Percentiles rank a stretch among this genome's conserved stretches.
Conservation (phyloP, 2,113 vertebrate genomes). For the Tyto alba region DNA sequence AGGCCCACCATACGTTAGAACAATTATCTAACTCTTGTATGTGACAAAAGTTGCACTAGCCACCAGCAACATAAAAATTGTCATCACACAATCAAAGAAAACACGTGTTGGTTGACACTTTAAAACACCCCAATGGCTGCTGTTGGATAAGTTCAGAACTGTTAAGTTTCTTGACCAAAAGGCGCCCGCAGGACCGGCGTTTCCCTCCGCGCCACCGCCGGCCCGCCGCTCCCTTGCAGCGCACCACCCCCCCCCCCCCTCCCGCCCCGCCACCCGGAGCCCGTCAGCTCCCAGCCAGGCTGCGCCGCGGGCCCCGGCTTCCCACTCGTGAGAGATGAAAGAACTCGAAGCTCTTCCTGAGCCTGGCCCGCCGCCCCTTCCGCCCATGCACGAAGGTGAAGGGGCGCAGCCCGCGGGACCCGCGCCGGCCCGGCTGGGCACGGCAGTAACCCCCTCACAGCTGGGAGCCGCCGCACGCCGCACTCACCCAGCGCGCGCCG, state of each 20-base stretch:
- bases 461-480: fast-evolving
- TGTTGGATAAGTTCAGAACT: fast-evolving
- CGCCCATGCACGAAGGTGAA: not conserved
- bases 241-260: no score
- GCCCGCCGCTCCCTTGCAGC: no score
- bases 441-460: no score
- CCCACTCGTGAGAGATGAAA: not conserved
- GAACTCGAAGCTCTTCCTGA: fast-evolving
- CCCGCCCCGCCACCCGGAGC: no score
- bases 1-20: not conserved
- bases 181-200: fast-evolving
- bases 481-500: not conserved
- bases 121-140: fast-evolving
- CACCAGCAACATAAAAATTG: fast-evolving
- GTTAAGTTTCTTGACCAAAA: fast-evolving
- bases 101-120: fast-evolving
- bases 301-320: no score
- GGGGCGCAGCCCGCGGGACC: no score
- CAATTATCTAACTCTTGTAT: fast-evolving
- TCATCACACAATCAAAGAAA: not conserved
- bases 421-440: no score
- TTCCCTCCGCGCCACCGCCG: not conserved
- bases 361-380: no score
- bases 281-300: not conserved
- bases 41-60: not conserved